A percentile compares a stretch with the other conserved stretches of the same genome.
These are phyloP conservation scores for Uloborus diversus DNA, from an alignment of 1,140 invertebrate genomes.

Conservation along the genomic window DNA sequence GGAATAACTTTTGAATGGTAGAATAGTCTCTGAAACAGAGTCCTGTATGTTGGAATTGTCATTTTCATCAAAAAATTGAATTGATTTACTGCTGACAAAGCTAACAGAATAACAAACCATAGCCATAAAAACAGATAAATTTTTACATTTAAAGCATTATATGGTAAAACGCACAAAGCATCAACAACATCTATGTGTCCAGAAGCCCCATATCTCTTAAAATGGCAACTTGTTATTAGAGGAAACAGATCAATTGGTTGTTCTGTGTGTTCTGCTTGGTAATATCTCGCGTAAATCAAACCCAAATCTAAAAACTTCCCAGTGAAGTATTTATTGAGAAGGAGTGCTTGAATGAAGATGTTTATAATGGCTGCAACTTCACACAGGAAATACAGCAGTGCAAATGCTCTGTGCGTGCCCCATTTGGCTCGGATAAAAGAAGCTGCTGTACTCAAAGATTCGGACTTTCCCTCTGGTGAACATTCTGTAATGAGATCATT, in stretches of 20 bases:
- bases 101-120: constrained; percentile 71
- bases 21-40: too few species aligned
- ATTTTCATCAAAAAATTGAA: neutral
- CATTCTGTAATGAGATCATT: neutral
- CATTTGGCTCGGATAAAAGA: constrained; percentile 2
- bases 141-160: constrained; percentile 84
- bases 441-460: neutral
- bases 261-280: neutral
- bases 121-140: constrained; percentile 96
- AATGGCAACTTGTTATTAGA: constrained; percentile 87
- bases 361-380: constrained; percentile 84
- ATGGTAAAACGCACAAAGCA: constrained; percentile 41
- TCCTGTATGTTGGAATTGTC: neutral
- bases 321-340: constrained; percentile 65
- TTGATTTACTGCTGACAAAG: neutral
- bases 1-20: neutral
- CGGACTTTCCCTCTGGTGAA: neutral
- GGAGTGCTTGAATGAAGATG: constrained; percentile 84
- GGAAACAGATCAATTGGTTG: constrained; percentile 73
- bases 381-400: constrained; percentile 83
- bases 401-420: constrained; percentile 77
- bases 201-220: constrained; percentile 88
- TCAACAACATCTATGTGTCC: constrained; percentile 73
- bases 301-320: constrained; percentile 78
- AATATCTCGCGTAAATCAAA: constrained; percentile 65